Conservation (phyloP, 2,888 invertebrate species). For the Mimumesa dahlbomi region DNA sequence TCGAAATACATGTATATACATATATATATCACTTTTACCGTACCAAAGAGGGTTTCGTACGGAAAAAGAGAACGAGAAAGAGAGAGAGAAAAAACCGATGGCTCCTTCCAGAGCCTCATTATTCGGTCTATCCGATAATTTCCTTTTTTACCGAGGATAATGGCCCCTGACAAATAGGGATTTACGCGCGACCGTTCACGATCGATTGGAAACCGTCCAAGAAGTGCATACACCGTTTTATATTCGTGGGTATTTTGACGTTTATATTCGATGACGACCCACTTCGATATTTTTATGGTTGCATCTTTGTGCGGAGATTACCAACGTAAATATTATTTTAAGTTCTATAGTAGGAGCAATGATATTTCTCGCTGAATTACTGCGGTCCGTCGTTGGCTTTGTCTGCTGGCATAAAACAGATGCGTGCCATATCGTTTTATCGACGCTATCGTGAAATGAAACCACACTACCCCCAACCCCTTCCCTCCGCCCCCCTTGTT, state of each 20-base stretch:
- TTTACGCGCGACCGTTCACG: conserved; percentile 42
- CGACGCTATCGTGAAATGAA: neutral
- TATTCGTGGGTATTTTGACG: conserved; percentile 23
- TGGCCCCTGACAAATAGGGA: conserved; percentile 41
- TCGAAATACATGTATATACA: too few species aligned
- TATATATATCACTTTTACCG: too few species aligned
- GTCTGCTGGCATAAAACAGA: conserved; percentile 2
- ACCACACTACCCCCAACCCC: too few species aligned
- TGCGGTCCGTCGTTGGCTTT: neutral
- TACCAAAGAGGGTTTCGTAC: conserved; percentile 10
- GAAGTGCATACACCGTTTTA: conserved; percentile 27
- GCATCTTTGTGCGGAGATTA: conserved; percentile 9
- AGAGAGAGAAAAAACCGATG: neutral
- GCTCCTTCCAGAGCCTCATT: conserved; percentile 8
- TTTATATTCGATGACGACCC: conserved; percentile 34
- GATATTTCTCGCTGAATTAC: conserved; percentile 1
- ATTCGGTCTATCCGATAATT: conserved; percentile 32
- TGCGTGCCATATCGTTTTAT: conserved; percentile 7
- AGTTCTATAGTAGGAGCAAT: neutral
- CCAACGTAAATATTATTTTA: conserved; percentile 5
- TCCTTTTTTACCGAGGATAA: conserved; percentile 31
- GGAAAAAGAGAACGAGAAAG: neutral
- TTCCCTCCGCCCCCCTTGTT: neutral
- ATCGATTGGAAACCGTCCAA: conserved; percentile 45
- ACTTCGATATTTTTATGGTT: conserved; percentile 32